Evolutionary conservation across 2,888 invertebrate genomes (phyloP).

Genomic region (Labia minor): DNA sequence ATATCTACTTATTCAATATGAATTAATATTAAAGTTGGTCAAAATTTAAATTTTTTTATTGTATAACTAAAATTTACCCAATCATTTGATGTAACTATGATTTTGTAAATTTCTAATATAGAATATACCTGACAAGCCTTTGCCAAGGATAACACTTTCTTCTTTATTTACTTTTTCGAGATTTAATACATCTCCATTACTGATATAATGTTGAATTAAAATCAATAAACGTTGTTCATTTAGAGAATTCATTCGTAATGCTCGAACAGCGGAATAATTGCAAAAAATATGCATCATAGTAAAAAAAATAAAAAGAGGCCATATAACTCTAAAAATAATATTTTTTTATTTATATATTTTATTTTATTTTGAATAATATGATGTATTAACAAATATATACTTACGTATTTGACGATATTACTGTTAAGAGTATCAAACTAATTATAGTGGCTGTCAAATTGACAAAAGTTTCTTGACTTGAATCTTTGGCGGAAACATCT

Average conservation of each 20-base stretch:
- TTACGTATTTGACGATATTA: conserved; percentile 46
- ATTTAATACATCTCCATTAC: conserved; percentile 47
- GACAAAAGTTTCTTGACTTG: conserved; percentile 93
- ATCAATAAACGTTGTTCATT: conserved; percentile 69
- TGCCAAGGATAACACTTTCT: conserved; percentile 58
- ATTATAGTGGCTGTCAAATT: conserved; percentile 75
- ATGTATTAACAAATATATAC: conserved; percentile 27
- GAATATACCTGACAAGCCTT: conserved; percentile 39
- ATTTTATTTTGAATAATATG: not conserved
- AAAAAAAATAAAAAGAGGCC: conserved; percentile 61
- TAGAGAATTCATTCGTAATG: conserved; percentile 66
- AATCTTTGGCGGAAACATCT: conserved; percentile 89
- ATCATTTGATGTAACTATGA: no score
- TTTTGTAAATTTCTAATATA: no score
- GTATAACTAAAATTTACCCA: no score
- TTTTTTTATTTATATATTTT: conserved; percentile 14
- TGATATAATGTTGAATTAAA: conserved; percentile 56
- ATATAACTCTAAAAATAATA: conserved; percentile 49
- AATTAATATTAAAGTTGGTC: no score
- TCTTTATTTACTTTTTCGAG: conserved; percentile 55
- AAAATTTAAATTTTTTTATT: no score
- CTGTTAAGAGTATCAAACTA: conserved; percentile 63
- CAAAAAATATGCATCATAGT: conserved; percentile 70
- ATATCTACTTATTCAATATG: no score
- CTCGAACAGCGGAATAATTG: conserved; percentile 77